These are phyloP conservation scores for Volucella bombylans DNA, from an alignment of 2,888 invertebrate genomes.

Conservation along the genomic window DNA sequence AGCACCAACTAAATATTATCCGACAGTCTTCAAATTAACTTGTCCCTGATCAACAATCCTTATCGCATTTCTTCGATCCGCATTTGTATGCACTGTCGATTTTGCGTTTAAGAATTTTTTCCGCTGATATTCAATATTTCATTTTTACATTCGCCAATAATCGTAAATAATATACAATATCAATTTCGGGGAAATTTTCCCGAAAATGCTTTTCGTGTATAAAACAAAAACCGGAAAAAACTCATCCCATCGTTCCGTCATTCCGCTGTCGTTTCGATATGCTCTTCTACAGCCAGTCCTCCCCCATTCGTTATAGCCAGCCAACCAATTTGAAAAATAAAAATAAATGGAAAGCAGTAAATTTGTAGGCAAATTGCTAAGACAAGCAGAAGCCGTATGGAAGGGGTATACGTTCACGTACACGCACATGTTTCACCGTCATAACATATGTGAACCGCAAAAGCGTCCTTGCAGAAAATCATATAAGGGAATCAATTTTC, in stretches of 20 bases:
- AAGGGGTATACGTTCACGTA: slow-evolving; percentile 13
- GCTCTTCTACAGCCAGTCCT: slow-evolving; percentile 36
- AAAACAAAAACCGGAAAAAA: slow-evolving; percentile 26
- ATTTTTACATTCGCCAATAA: slow-evolving; percentile 59
- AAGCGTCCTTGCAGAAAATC: slow-evolving; percentile 17
- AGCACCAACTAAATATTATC: background rate
- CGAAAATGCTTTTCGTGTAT: slow-evolving; percentile 22
- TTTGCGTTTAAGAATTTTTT: slow-evolving; percentile 8
- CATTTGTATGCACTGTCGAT: slow-evolving; percentile 53
- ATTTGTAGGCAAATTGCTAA: slow-evolving; percentile 73
- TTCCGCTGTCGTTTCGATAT: background rate
- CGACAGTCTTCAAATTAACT: background rate
- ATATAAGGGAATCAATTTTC: slow-evolving; percentile 69
- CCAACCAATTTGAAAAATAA: slow-evolving; percentile 71
- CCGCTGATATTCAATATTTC: slow-evolving; percentile 63
- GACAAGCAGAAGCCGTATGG: slow-evolving; percentile 55
- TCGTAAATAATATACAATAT: slow-evolving; percentile 72
- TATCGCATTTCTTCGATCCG: slow-evolving; percentile 14
- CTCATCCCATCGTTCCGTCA: slow-evolving; percentile 31
- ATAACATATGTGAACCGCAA: slow-evolving; percentile 63
- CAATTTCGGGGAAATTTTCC: slow-evolving; percentile 58
- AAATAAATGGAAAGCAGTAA: slow-evolving; percentile 74
- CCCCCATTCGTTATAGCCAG: slow-evolving; percentile 42
- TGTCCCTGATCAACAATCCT: background rate
- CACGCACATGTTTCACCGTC: slow-evolving; percentile 14